These are phyloP conservation scores for Sitta europaea DNA, from an alignment of 2,113 vertebrate species.

Conservation along the genomic window DNA sequence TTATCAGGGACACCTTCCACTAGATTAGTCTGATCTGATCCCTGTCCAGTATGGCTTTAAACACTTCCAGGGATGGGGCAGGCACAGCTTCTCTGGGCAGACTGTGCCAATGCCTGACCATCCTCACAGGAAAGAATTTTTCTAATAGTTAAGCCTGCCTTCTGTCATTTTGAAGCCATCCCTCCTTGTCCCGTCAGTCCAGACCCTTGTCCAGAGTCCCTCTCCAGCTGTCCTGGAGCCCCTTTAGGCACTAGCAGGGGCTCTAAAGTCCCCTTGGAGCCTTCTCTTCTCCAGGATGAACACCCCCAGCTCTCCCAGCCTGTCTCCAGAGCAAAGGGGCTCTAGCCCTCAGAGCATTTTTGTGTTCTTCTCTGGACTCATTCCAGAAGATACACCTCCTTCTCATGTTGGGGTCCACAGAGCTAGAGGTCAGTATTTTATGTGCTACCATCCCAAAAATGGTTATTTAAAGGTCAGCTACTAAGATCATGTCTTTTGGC, in stretches of 20 bases:
- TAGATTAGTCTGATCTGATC: neutral
- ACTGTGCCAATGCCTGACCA: neutral
- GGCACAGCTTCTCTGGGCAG: neutral
- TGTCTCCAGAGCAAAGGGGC: neutral
- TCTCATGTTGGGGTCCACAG: neutral
- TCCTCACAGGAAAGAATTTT: neutral
- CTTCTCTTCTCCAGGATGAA: neutral
- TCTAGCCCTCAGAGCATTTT: neutral
- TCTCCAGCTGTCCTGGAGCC: neutral
- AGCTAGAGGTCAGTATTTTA: neutral
- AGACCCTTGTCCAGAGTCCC: neutral
- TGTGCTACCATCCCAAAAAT: neutral
- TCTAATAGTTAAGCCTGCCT: neutral
- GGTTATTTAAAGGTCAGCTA: neutral
- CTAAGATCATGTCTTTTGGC: neutral
- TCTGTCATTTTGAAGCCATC: neutral
- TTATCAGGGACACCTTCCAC: no score
- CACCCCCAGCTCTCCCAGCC: neutral
- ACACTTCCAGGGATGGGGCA: neutral
- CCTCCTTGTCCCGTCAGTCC: no score
- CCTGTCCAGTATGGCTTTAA: fast-evolving
- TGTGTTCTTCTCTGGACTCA: neutral
- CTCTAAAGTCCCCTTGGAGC: neutral
- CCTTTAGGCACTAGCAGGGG: fast-evolving
- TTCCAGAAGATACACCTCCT: neutral